Base-by-base conservation (phyloP, 2,797 vertebrate species). In the Phrynocephalus guinanensis region DNA sequence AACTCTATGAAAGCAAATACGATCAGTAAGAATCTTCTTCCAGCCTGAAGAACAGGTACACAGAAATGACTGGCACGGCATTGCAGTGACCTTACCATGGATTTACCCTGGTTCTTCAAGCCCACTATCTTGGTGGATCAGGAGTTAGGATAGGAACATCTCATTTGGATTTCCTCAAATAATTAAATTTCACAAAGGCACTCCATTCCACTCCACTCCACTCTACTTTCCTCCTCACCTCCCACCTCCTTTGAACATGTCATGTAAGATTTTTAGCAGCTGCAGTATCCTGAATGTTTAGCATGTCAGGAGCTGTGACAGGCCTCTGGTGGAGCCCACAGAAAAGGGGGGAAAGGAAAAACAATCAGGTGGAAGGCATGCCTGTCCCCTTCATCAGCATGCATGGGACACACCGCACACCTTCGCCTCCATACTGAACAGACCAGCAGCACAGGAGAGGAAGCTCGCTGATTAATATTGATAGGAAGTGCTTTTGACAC, bases 381-480 rank as follows among this genome's bases (percentile, higher is more conserved):
- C 26, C 71, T 48, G 6, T 76, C 77, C 60, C 56, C 77, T 81
- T 84, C 82, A 81, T 81, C 75, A 81, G 71, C 56, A 83, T 89
- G 76, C 85, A 33, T 50, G 56, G 20, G 77, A 72, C 68, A 48
- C 48, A 84, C 50, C 18, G 33, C 50, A 70, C 28, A 81, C 75
- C 78, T 70, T 77, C 33, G 26, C 33, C 60, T 85, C 83, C 56
- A 66, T 76, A 18, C 85, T 70, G 82, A 84, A 68, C 60, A 80
- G 68, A 9, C 70, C 85, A 38, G 30, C 22, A 75, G 82, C 82
- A 60, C 50, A 60, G 44, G 70, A 84, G 50, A 73, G 33, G 85
- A 87, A 84, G 26, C 18, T 16, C 72, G 85, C 71, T 63, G 73
- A 86, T 89, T 79, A 89, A 84, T 89, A 89, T 89, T 89, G 78